Conservation (phyloP, 1,140 invertebrate genomes). For the Colletes latitarsis region DNA sequence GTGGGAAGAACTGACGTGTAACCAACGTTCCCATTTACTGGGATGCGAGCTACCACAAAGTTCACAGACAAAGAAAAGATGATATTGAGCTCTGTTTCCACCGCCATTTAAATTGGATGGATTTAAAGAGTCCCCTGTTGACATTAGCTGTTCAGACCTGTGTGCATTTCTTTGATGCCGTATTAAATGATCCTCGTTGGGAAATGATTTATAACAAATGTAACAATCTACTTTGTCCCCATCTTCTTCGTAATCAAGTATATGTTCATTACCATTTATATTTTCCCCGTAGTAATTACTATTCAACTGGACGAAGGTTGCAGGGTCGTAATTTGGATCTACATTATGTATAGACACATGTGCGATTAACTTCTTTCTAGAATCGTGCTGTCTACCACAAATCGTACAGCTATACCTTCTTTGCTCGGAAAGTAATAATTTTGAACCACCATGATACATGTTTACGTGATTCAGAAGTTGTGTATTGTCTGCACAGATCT, state of each 20-base stretch:
- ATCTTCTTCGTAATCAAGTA: constrained; percentile 75
- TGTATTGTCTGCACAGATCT: constrained; percentile 80
- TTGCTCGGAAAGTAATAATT: constrained; percentile 75
- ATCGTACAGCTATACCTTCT: constrained; percentile 81
- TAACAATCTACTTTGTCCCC: constrained; percentile 77
- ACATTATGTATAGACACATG: constrained; percentile 83
- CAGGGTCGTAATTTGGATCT: constrained; percentile 80
- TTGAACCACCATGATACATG: constrained; percentile 78
- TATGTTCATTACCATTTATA: constrained; percentile 71
- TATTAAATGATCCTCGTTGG: constrained; percentile 80
- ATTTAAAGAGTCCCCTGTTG: constrained; percentile 59
- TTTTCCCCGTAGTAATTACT: constrained; percentile 76
- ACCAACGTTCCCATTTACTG: constrained; percentile 82
- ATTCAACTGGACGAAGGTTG: constrained; percentile 81
- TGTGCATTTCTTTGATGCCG: constrained; percentile 81
- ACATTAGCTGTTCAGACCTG: constrained; percentile 68
- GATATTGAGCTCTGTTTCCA: constrained; percentile 77
- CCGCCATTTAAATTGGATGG: constrained; percentile 67
- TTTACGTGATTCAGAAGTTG: constrained; percentile 82
- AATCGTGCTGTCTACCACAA: constrained; percentile 84
- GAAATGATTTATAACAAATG: constrained; percentile 81
- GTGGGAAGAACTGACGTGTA: constrained; percentile 80
- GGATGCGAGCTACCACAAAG: constrained; percentile 81
- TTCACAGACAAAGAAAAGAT: constrained; percentile 82
- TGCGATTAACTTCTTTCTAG: constrained; percentile 82